These are phyloP conservation scores for Gymnothorax javanicus DNA, from an alignment of 2,797 vertebrate species.

Conservation along the genomic window DNA sequence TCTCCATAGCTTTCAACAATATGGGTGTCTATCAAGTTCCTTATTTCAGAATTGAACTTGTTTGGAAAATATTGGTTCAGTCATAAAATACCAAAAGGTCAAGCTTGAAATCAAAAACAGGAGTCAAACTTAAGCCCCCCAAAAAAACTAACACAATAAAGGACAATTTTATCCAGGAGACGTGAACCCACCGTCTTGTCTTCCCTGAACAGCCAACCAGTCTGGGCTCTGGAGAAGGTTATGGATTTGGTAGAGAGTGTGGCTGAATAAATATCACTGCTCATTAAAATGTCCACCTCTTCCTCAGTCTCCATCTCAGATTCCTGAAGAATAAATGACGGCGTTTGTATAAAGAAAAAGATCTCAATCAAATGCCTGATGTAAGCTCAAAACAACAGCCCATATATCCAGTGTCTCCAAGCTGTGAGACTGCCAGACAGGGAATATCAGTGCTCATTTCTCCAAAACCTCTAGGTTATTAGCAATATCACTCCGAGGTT, in stretches of 20 bases:
- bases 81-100: background rate
- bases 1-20: background rate
- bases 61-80: background rate
- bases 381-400: background rate
- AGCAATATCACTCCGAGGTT: background rate
- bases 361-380: slow-evolving; percentile 5
- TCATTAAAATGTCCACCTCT: slow-evolving; percentile 99
- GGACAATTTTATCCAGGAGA: slow-evolving; percentile 6
- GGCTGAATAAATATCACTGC: slow-evolving; percentile 97
- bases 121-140: background rate
- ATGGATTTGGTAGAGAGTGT: slow-evolving; percentile 98
- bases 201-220: slow-evolving; percentile 96
- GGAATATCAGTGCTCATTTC: background rate
- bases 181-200: slow-evolving; percentile 88
- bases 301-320: slow-evolving; percentile 99
- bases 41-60: background rate
- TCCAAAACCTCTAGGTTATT: background rate
- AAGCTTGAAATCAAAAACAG: background rate
- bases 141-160: background rate
- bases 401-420: background rate
- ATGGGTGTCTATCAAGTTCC: background rate
- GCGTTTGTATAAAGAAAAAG: slow-evolving; percentile 18
- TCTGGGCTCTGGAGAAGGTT: slow-evolving; percentile 93
- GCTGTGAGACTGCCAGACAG: background rate
- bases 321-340: slow-evolving; percentile 73